phyloP scores from a whole-genome alignment of 2,113 vertebrate genomes.

The Buteo buteo region DNA sequence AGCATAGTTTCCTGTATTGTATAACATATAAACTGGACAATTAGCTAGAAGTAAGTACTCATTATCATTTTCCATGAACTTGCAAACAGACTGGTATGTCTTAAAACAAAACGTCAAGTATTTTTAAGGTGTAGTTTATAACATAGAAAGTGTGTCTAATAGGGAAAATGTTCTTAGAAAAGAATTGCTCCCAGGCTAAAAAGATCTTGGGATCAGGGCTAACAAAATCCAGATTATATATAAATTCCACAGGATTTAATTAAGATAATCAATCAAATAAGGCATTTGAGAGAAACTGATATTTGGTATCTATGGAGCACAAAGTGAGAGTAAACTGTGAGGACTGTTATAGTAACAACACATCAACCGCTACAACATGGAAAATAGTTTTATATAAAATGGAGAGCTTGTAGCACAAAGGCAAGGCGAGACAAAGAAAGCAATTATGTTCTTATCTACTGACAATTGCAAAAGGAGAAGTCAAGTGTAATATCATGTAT shows the following conservation, averaged over 20 bases:
- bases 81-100: neutral
- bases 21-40: neutral
- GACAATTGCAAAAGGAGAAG: conserved; percentile 27
- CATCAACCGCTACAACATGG: neutral
- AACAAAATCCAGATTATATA: neutral
- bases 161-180: neutral
- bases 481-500: conserved; percentile 39
- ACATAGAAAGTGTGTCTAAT: neutral
- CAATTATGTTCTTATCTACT: conserved; percentile 51
- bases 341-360: neutral
- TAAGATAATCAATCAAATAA: neutral
- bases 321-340: neutral
- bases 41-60: neutral
- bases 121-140: neutral
- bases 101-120: neutral
- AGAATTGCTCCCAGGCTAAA: neutral
- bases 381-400: neutral
- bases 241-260: neutral
- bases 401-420: neutral
- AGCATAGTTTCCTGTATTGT: neutral
- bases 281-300: neutral
- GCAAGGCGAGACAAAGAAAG: conserved; percentile 35
- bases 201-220: neutral
- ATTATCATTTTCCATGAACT: neutral
- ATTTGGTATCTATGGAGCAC: neutral